Evolutionary conservation across 2,113 vertebrate species (phyloP), one percentile per base, ranked within the genome.

Genomic region (Sialia sialis): DNA sequence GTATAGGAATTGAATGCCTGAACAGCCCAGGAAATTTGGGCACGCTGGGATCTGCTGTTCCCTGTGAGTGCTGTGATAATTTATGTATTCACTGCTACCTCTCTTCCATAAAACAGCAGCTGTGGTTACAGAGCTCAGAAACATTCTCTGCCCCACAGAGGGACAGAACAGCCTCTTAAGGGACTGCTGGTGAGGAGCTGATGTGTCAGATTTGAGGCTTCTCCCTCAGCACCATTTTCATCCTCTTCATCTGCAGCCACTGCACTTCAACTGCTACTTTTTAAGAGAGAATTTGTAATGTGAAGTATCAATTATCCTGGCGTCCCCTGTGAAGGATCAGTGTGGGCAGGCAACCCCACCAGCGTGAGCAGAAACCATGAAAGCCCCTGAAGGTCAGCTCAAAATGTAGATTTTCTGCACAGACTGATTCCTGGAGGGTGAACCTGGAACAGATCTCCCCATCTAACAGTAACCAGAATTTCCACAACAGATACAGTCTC

Each of bases 311-410:
- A 54, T 73, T 23, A 78, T 17, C 19, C 73, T 41, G 30, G 32
- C 9, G 34, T 22, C 51, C 34, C 43, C 56, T 13, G 17, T 2
- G 20, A 55, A 32, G 5, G 2, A 32, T 10, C 62, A 51, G 48
- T 20, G 17, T 62, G 74, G 64, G 60, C 77, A 69, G 43, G 54
- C 12, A 55, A n/a, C 10, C 25, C 39, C n/a, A 23, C 4, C 75
- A 39, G 30, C 41, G 34, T 1, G 32, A 75, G 34, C 4, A n/a
- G 16, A 49, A 62, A 70, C 1, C 0, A 29, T 4, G 4, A 4
- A 62, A 87, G 14, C 5, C 56, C n/a, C 89, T 51, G 29, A 41
- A 78, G 41, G 32, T 25, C 41, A 43, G 25, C 20, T 44, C 30
- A 49, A 44, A 60, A 41, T 46, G 27, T 1, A 19, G 14, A 19